Conservation (phyloP, 2,888 invertebrate genomes). For the Spodoptera exigua region DNA sequence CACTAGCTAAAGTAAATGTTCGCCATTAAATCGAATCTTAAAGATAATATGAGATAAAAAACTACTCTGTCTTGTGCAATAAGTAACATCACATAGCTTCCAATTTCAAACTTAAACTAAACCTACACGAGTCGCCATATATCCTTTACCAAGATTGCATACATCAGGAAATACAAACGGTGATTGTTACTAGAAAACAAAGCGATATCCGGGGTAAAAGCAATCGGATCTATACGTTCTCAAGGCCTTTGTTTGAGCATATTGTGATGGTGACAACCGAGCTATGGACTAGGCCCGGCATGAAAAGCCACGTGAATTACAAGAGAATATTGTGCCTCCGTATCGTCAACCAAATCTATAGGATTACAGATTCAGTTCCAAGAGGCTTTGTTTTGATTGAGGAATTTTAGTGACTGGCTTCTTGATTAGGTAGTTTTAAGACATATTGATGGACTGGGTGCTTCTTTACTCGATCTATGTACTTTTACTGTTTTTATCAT, state of each 20-base stretch:
- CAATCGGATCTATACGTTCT: constrained; percentile 31
- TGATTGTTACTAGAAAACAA: constrained; percentile 45
- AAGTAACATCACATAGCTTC: too few species aligned
- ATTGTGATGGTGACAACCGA: constrained; percentile 40
- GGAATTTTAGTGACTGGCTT: too few species aligned
- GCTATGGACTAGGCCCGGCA: constrained; percentile 20
- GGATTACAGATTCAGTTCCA: constrained; percentile 19
- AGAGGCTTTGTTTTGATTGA: not conserved
- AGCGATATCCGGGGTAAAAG: constrained; percentile 31
- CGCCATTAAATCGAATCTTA: too few species aligned
- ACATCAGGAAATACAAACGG: constrained; percentile 14
- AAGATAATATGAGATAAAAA: too few species aligned
- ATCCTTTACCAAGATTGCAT: constrained; percentile 4
- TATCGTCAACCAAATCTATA: constrained; percentile 36
- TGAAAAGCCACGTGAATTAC: constrained; percentile 36
- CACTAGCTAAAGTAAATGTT: too few species aligned
- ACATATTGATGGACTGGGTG: too few species aligned
- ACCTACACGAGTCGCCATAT: constrained; percentile 4
- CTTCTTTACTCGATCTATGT: too few species aligned
- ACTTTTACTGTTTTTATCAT: too few species aligned
- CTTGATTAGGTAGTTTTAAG: too few species aligned
- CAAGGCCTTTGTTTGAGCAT: constrained; percentile 41
- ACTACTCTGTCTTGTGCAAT: too few species aligned
- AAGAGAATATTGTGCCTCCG: constrained; percentile 18
- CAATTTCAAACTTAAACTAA: too few species aligned